A percentile compares a stretch with the other conserved stretches of the same genome.
These are phyloP conservation scores for Emys orbicularis DNA, from an alignment of 2,797 vertebrate species.

Conservation along the genomic window DNA sequence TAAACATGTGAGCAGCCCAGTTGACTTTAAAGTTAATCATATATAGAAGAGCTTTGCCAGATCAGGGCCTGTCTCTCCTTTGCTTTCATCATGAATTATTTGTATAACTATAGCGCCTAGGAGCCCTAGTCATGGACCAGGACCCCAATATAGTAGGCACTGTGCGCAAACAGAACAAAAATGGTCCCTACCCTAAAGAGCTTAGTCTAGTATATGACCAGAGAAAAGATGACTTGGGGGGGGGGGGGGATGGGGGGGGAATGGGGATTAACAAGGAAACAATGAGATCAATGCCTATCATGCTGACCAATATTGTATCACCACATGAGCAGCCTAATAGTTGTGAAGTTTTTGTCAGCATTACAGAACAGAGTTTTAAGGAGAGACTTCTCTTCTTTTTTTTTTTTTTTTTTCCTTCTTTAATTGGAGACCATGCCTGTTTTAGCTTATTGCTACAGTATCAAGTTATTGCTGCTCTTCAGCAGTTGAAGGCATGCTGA, in stretches of 20 bases:
- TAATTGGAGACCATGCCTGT: neutral
- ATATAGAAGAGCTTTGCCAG: neutral
- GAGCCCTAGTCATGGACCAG: neutral
- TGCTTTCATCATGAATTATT: neutral
- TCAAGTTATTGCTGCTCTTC: neutral
- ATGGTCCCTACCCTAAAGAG: accelerated
- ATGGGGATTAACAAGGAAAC: neutral
- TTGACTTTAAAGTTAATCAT: neutral
- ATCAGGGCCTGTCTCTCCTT: constrained; percentile 24
- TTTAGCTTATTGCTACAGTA: no score
- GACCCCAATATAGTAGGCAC: neutral
- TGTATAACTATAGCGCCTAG: constrained; percentile 3
- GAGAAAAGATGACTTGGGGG: neutral
- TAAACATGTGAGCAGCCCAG: neutral
- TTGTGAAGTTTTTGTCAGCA: neutral
- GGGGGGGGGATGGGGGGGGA: accelerated
- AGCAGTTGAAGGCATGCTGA: neutral
- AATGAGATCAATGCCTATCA: neutral
- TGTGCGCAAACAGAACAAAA: neutral
- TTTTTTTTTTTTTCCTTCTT: neutral
- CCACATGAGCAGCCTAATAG: neutral
- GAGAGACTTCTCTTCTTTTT: neutral
- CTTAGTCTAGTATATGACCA: neutral
- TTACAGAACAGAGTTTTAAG: neutral
- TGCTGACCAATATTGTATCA: neutral